These are phyloP conservation scores for Zootoca vivipara DNA, from an alignment of 2,113 vertebrate genomes.

Conservation along the genomic window DNA sequence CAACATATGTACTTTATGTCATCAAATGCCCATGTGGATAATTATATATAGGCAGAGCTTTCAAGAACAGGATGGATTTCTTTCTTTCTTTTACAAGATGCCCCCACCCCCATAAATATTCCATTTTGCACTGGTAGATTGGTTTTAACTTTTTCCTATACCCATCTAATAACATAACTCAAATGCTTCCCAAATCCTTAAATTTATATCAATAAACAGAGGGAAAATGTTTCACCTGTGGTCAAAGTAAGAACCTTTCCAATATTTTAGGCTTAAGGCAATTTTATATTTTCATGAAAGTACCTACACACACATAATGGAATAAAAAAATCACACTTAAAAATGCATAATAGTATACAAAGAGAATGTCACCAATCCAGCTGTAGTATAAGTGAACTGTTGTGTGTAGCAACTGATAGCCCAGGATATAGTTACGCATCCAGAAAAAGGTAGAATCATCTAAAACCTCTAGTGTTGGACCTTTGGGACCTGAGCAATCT, in stretches of 20 bases:
- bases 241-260: no score
- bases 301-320: no score
- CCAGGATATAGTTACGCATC: no score
- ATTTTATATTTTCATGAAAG: not conserved
- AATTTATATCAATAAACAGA: not conserved
- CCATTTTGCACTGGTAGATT: not conserved
- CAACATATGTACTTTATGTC: not conserved
- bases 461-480: no score
- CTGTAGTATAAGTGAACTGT: no score
- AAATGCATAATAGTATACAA: no score
- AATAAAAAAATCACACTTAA: no score
- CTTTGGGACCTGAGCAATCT: no score
- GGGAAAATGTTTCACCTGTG: not conserved
- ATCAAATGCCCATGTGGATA: not conserved
- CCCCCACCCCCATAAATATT: no score
- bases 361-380: no score
- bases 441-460: no score
- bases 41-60: not conserved
- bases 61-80: not conserved
- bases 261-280: not conserved
- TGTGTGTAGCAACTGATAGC: no score
- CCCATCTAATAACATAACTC: not conserved
- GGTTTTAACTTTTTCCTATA: not conserved
- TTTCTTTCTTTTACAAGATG: not conserved
- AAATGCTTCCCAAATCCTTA: constrained; percentile 4